phyloP scores from a whole-genome alignment of 2,888 invertebrate genomes.

The Eutolmus rufibarbis region DNA sequence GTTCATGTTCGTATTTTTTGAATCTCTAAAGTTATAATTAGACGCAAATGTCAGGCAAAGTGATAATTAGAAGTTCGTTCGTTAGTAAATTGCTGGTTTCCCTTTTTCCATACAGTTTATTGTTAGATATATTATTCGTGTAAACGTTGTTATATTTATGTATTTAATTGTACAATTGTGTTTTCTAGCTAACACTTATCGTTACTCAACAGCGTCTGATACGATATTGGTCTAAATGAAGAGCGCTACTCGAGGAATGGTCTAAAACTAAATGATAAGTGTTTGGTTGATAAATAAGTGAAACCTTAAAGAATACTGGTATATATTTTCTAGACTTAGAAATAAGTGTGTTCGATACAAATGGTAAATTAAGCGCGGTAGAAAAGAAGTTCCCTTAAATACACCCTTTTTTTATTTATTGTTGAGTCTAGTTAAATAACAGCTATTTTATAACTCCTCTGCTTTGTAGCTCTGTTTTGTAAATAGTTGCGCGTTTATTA shows the following conservation, averaged over 20 bases:
- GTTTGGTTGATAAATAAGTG: background rate
- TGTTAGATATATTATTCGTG: background rate
- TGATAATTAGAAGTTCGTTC: constrained; percentile 32
- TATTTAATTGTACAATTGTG: constrained; percentile 32
- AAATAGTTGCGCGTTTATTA: constrained; percentile 43
- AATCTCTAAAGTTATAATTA: background rate
- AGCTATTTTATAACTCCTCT: background rate
- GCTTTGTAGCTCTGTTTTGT: constrained; percentile 20
- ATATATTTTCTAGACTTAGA: background rate
- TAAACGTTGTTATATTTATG: constrained; percentile 10
- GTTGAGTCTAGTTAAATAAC: background rate
- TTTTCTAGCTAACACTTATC: constrained; percentile 40
- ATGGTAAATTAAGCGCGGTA: background rate
- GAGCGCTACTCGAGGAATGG: background rate
- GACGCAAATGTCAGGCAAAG: constrained; percentile 23
- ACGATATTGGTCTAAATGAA: constrained; percentile 1
- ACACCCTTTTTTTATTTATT: background rate
- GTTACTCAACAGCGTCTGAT: constrained; percentile 14
- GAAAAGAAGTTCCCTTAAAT: background rate
- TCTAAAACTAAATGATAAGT: background rate
- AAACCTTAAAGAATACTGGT: background rate
- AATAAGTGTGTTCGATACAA: background rate
- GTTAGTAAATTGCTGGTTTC: constrained; percentile 4
- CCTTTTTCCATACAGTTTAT: constrained; percentile 10
- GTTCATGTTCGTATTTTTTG: background rate